A percentile compares a stretch with the other conserved stretches of the same genome.
Conservation (phyloP, 2,888 invertebrate genomes). For the Psococerastis gibbosa region DNA sequence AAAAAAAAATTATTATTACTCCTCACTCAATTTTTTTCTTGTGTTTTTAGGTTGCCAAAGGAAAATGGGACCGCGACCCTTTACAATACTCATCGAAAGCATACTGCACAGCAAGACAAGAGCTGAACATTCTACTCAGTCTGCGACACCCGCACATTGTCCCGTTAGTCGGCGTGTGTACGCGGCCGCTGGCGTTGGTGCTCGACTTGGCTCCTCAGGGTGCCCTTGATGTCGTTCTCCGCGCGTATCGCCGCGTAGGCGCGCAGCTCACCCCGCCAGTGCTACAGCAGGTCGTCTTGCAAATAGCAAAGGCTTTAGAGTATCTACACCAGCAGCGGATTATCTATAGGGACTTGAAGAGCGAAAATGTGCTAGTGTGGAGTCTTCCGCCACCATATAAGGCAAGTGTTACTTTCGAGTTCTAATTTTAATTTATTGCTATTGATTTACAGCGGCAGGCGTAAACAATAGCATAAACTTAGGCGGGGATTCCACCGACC, state of each 20-base stretch:
- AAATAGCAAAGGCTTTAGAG: conserved; percentile 85
- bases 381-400: conserved; percentile 67
- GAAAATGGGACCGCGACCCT: conserved; percentile 89
- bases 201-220: conserved; percentile 85
- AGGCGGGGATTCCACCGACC: too few relatives aligned
- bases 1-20: background rate
- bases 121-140: conserved; percentile 68
- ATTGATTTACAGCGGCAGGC: too few relatives aligned
- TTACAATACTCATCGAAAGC: conserved; percentile 85
- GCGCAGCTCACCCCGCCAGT: conserved; percentile 61
- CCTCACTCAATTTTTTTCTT: background rate
- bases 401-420: too few relatives aligned
- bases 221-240: conserved; percentile 64
- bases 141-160: conserved; percentile 84
- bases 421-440: too few relatives aligned
- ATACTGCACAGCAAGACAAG: conserved; percentile 90
- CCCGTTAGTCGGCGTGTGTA: conserved; percentile 75
- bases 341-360: conserved; percentile 84
- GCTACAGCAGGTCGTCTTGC: conserved; percentile 68
- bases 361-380: conserved; percentile 98
- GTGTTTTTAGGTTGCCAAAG: conserved; percentile 40
- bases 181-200: conserved; percentile 72
- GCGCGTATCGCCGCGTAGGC: conserved; percentile 71
- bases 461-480: too few relatives aligned
- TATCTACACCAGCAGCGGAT: conserved; percentile 86